Conservation (phyloP, 1,140 invertebrate genomes). For the Caenorhabditis remanei region DNA sequence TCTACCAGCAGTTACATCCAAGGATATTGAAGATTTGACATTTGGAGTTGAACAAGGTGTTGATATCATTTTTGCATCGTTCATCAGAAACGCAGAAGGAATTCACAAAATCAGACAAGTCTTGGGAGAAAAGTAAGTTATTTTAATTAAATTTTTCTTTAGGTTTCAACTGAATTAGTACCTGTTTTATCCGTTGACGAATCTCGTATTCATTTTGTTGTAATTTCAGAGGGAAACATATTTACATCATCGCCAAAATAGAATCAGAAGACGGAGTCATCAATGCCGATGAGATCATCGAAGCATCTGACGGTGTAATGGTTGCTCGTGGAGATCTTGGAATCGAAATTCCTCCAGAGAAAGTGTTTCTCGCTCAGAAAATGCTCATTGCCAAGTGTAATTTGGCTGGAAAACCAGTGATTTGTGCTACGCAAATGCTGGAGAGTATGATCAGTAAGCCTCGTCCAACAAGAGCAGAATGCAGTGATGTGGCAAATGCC, state of each 20-base stretch:
- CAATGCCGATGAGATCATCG: slow-evolving; percentile 79
- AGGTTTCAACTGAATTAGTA: too few relatives aligned
- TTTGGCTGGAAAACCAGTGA: slow-evolving; percentile 81
- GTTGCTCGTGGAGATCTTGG: slow-evolving; percentile 79
- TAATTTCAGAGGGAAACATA: slow-evolving; percentile 83
- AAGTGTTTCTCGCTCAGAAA: slow-evolving; percentile 87
- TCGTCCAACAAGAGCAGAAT: slow-evolving; percentile 81
- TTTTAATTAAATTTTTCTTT: background rate
- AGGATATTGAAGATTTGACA: slow-evolving; percentile 91
- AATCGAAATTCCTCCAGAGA: slow-evolving; percentile 87
- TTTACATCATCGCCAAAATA: slow-evolving; percentile 80
- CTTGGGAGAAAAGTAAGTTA: slow-evolving; percentile 83
- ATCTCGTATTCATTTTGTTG: too few relatives aligned
- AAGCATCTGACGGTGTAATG: slow-evolving; percentile 75
- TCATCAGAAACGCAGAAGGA: slow-evolving; percentile 92
- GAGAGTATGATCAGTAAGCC: slow-evolving; percentile 80
- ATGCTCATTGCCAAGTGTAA: slow-evolving; percentile 81
- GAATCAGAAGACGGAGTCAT: slow-evolving; percentile 79
- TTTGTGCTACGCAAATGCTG: slow-evolving; percentile 82
- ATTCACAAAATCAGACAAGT: slow-evolving; percentile 89
- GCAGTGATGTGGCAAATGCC: slow-evolving; percentile 82
- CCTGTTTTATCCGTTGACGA: too few relatives aligned
- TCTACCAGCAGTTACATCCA: slow-evolving; percentile 96
- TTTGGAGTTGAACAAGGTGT: slow-evolving; percentile 91
- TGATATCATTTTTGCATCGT: slow-evolving; percentile 98